Evolutionary conservation across 2,888 invertebrate species (phyloP), one percentile per base, ranked within the genome.

Genomic region (Chaetogeoica ovagalla): DNA sequence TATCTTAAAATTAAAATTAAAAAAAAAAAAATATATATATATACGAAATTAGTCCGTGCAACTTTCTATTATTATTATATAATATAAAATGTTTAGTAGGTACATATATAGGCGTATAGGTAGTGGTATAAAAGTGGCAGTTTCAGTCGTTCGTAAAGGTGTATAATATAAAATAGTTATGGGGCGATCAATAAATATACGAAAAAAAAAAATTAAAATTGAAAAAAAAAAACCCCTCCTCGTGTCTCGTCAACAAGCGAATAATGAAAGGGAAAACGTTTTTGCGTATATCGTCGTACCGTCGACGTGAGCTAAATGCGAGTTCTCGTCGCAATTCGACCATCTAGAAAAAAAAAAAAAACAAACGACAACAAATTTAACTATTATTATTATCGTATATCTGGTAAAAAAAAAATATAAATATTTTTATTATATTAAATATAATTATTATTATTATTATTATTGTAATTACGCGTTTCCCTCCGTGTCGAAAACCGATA

Each of bases 291-390:
- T 82, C 55, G 76, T 82, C 13, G 83, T 83, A 52, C 82, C 82
- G 66, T 81, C 82, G 17, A 83, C 82, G 65, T 86, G 85, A 48
- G 84, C 83, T 15, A 87, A 82, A 55, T 85, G 82, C 17, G 86
- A 86, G 72, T 86, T 85, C 82, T 85, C 85, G 60, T 86, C 85
- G 82, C 86, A 87, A 83, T 85, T 86, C 48, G 86, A 85, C 87
- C 87, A 87, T 57, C 87, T 87, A 84, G 17, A 84, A 84, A 71
- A 81, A 65, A 55, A 52, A 52, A 43, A 82, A 48, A 82, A 74
- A 74, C 9, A 23, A 66, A 48, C 19, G 7, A 39, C n/a, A n/a
- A 30, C 30, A 43, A 15, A 43, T 21, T 15, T 21, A 3, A 48
- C 48, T 23, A 7, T 23, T 48, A 30, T 30, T 30, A 30, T 30